Percentiles rank a stretch among this genome's conserved stretches.
Conservation (phyloP, 2,888 invertebrate genomes). For the Acanthococcus lagerstroemiae region DNA sequence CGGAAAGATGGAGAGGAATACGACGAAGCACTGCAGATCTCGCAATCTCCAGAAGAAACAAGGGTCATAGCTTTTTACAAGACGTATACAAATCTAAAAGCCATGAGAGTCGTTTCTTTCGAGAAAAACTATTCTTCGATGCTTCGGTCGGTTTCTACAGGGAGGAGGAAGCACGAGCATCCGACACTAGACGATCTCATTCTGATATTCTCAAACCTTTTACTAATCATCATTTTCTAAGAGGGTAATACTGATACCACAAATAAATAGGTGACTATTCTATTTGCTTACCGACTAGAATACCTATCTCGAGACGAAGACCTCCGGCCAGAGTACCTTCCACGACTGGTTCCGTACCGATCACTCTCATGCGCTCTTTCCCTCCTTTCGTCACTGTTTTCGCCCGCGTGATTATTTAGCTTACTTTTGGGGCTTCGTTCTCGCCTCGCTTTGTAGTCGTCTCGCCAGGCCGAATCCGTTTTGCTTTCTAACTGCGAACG, state of each 20-base stretch:
- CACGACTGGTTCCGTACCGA: background rate
- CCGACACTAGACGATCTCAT: constrained; percentile 7
- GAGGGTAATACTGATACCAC: background rate
- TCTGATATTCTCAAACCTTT: constrained; percentile 23
- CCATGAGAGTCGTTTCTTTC: too few relatives aligned
- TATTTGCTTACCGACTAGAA: background rate
- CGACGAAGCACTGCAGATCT: too few relatives aligned
- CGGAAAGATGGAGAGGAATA: too few relatives aligned
- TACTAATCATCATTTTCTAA: constrained; percentile 15
- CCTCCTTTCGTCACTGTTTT: constrained; percentile 5
- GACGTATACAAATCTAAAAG: too few relatives aligned
- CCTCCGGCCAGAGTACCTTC: constrained; percentile 1
- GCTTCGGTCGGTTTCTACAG: too few relatives aligned
- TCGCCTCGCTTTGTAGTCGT: constrained; percentile 1
- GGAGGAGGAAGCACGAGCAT: too few relatives aligned
- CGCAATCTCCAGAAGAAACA: too few relatives aligned
- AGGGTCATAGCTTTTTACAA: too few relatives aligned
- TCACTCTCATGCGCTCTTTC: constrained; percentile 11
- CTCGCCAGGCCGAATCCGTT: background rate
- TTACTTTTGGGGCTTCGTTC: constrained; percentile 7
- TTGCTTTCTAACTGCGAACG: constrained; percentile 8
- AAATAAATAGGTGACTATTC: background rate
- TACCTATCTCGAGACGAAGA: constrained; percentile 12
- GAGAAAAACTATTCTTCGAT: too few relatives aligned
- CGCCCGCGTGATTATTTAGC: background rate